phyloP scores from a whole-genome alignment of 2,797 vertebrate genomes.

The Anniella stebbinsi region DNA sequence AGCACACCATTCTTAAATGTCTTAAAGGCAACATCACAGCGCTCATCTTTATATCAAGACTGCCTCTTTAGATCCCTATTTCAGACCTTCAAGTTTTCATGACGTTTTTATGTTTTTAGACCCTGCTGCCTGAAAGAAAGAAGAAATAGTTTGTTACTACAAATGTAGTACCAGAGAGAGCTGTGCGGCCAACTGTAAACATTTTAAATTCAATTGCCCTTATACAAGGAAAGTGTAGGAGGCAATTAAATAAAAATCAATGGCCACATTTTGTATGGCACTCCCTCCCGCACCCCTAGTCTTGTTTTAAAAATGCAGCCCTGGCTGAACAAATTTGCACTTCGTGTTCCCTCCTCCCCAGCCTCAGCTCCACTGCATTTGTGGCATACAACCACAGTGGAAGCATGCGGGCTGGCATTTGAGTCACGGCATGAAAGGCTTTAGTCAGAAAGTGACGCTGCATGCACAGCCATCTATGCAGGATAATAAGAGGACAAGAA shows the following conservation, averaged over 20 bases:
- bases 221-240: conserved; percentile 44
- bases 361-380: background rate
- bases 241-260: conserved; percentile 66
- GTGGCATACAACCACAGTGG: background rate
- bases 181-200: conserved; percentile 63
- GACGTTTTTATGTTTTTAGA: conserved; percentile 46
- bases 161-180: conserved; percentile 21
- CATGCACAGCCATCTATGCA: fast-evolving
- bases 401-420: conserved; percentile 11
- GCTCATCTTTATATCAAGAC: conserved; percentile 3
- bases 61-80: conserved; percentile 28
- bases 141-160: conserved; percentile 54
- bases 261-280: conserved; percentile 48
- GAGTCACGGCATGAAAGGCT: fast-evolving
- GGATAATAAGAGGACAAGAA: background rate
- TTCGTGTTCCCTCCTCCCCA: conserved; percentile 28
- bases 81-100: conserved; percentile 38
- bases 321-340: conserved; percentile 45
- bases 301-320: conserved; percentile 41
- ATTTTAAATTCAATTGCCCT: conserved; percentile 56
- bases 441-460: background rate
- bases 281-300: conserved; percentile 47
- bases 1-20: background rate
- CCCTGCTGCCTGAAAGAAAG: conserved; percentile 31
- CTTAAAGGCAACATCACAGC: background rate